Conservation (phyloP, 2,888 invertebrate genomes). For the Pyrochroa serraticornis region DNA sequence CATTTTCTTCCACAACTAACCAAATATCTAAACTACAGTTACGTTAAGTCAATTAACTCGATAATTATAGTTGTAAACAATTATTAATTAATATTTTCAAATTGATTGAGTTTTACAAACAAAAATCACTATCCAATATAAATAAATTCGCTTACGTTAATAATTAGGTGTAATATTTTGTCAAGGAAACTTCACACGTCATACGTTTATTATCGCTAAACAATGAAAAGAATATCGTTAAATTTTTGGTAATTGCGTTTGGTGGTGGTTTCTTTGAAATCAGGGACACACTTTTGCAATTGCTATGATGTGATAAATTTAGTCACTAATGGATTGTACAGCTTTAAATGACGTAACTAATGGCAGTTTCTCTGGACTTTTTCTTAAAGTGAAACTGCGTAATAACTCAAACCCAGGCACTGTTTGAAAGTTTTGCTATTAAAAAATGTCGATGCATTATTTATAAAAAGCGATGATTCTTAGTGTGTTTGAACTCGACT, state of each 20-base stretch:
- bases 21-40: neutral
- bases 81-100: no score
- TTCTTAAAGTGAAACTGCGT: slow-evolving; percentile 24
- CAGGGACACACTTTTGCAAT: neutral
- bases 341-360: no score
- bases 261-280: no score
- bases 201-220: neutral
- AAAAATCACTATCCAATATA: no score
- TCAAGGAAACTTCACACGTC: slow-evolving; percentile 1
- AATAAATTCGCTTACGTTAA: no score
- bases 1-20: neutral
- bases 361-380: neutral
- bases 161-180: neutral
- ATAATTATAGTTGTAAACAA: no score
- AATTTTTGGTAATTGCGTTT: no score
- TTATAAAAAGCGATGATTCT: slow-evolving; percentile 19
- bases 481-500: slow-evolving; percentile 18
- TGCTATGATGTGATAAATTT: neutral
- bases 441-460: neutral
- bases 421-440: slow-evolving; percentile 25
- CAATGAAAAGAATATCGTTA: neutral
- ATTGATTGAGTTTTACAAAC: no score
- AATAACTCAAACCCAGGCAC: slow-evolving; percentile 21
- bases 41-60: no score
- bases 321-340: no score